Base-by-base conservation (phyloP, 2,888 invertebrate genomes). In the Hyppa rectilinea region DNA sequence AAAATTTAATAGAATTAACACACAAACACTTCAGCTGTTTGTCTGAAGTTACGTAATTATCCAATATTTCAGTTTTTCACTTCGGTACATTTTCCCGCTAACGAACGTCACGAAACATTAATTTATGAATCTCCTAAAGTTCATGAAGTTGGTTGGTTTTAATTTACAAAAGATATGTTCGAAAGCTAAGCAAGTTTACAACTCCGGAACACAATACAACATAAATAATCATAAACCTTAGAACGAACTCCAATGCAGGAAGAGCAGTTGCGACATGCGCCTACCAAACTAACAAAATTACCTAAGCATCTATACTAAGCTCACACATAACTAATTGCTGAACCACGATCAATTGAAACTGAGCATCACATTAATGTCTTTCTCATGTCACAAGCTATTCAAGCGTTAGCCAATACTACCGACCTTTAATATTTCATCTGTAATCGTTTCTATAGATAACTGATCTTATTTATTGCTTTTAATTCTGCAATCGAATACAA, bases 321-420 rank as follows among this genome's bases (percentile, higher is more conserved):
- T 34, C 26, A 60, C 49, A 38, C 7, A 20, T 34, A 45, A 40
- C 29, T 64, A 75, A 69, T 64, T 75, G 17, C 47, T 4, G 10
- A 49, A 60, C 23, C 52, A 70, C 56, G 43, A 66, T 49, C 61
- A 53, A 53, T 59, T 55, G 38, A 50, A 60, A 63, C 62, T 26
- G 12, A 43, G 5, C 66, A 12, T 31, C 47, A 23, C 1, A 26
- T 12, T 55, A 59, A 59, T 72, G 49, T 14, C 26, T 65, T 34
- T 53, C 49, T 63, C 66, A 59, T 68, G 45, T 66, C 47, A 26
- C 61, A 26, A n/a, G 10, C n/a, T n/a, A 12, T 52, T 53, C 34
- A 40, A 38, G 1, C 29, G 34, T 69, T 61, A 50, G 29, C 50
- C 29, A 75, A 75, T 53, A 50, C 29, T 52, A 14, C 9, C 40